Conservation (phyloP, 1,140 invertebrate species). For the Bemisia tabaci region DNA sequence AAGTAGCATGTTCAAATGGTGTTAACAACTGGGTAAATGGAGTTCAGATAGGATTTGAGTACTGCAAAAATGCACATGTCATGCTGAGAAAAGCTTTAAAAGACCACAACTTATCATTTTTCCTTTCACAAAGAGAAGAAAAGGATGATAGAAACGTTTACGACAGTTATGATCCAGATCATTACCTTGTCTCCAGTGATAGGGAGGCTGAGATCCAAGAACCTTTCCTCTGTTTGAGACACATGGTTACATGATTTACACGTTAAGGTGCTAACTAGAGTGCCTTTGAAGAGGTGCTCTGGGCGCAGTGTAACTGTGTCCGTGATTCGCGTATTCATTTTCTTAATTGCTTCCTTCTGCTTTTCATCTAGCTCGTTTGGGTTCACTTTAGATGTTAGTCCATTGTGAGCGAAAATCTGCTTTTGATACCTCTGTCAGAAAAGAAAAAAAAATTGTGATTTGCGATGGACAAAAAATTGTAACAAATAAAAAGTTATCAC, state of each 20-base stretch:
- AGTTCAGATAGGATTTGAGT: no score
- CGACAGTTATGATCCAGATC: no score
- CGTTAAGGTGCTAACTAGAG: conserved; percentile 73
- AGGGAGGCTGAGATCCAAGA: conserved; percentile 86
- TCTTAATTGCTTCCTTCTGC: conserved; percentile 53
- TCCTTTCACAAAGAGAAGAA: no score
- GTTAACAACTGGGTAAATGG: no score
- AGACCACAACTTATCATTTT: no score
- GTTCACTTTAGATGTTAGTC: conserved; percentile 47
- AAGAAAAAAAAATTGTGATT: conserved; percentile 10
- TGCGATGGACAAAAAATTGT: no score
- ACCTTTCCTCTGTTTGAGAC: conserved; percentile 77
- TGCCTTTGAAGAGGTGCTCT: conserved; percentile 65
- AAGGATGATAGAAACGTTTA: no score
- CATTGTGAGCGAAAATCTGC: conserved; percentile 55
- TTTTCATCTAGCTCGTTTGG: conserved; percentile 56
- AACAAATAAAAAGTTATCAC: conserved; percentile 1
- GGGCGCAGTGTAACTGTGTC: conserved; percentile 21
- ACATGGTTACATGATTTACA: conserved; percentile 78
- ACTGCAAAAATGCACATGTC: no score
- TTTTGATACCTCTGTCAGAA: conserved; percentile 53
- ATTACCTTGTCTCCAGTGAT: conserved; percentile 50
- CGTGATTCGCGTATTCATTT: conserved; percentile 19
- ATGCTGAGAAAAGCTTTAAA: no score
- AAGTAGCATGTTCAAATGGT: no score